Evolutionary conservation across 2,797 vertebrate species (phyloP).

Genomic region (Sparidentex hasta): DNA sequence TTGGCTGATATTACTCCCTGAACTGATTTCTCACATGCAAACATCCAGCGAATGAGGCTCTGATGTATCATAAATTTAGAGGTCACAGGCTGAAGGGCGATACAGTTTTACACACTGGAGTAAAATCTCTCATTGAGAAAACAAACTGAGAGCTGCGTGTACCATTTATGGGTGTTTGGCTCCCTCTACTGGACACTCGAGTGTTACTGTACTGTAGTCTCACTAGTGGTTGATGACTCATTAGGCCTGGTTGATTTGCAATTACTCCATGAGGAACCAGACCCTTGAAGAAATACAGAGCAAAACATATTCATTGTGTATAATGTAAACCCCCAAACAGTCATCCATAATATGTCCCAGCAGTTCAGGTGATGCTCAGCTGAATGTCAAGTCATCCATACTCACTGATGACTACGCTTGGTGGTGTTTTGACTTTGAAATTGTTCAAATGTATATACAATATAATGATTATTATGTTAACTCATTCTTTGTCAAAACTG

Average conservation of each 20-base stretch:
- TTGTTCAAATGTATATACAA: neutral
- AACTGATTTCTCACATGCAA: neutral
- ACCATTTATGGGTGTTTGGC: constrained; percentile 39
- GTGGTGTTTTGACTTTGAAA: neutral
- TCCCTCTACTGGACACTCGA: constrained; percentile 71
- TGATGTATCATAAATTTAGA: constrained; percentile 44
- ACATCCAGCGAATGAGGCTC: neutral
- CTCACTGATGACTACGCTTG: neutral
- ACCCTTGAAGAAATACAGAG: neutral
- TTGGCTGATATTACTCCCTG: neutral
- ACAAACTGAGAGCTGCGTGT: constrained; percentile 3
- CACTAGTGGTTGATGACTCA: neutral
- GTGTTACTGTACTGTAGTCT: neutral
- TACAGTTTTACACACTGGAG: constrained; percentile 40
- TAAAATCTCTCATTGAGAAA: constrained; percentile 66
- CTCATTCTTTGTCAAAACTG: no score
- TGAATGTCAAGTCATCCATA: neutral
- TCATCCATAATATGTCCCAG: neutral
- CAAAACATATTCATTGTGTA: neutral
- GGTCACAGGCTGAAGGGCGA: constrained; percentile 55
- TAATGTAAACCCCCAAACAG: neutral
- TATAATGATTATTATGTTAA: neutral
- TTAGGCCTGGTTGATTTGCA: neutral
- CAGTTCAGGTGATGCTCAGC: neutral
- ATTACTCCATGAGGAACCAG: constrained; percentile 4